Percentiles rank a stretch among this genome's conserved stretches.
These are phyloP conservation scores for Chondrosia reniformis DNA, from an alignment of 37 sponge, comb jelly and placozoan species.

Conservation along the genomic window DNA sequence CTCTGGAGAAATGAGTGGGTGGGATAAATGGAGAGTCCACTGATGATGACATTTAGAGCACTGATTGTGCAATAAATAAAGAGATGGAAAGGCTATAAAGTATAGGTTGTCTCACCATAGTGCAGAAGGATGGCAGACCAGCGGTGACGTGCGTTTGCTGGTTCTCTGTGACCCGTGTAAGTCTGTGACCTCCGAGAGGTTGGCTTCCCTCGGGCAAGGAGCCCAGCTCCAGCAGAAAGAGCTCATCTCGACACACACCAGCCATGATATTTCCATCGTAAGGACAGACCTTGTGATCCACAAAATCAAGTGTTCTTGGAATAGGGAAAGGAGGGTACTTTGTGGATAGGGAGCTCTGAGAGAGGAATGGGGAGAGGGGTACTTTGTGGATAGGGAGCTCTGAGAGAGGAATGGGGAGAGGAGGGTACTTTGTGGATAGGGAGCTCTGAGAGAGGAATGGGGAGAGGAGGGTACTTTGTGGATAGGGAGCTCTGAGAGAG, in stretches of 20 bases:
- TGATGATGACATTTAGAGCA: too few relatives aligned
- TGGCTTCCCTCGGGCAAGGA: neutral
- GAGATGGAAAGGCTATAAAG: too few relatives aligned
- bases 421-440: too few relatives aligned
- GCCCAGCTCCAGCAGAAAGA: neutral
- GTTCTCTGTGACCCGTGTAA: neutral
- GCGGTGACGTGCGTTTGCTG: slow-evolving; percentile 9
- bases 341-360: neutral
- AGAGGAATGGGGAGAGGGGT: neutral
- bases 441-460: too few relatives aligned
- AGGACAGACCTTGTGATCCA: slow-evolving; percentile 4
- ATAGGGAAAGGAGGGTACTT: neutral
- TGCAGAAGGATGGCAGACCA: neutral
- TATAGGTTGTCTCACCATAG: slow-evolving; percentile 18
- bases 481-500: too few relatives aligned
- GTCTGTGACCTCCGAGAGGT: neutral
- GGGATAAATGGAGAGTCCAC: too few relatives aligned
- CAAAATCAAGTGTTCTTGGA: neutral
- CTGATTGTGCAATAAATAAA: too few relatives aligned
- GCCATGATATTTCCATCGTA: neutral
- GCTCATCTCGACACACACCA: neutral
- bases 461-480: too few relatives aligned
- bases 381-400: too few relatives aligned
- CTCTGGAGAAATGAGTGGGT: too few relatives aligned
- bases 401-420: too few relatives aligned